A percentile compares a stretch with the other conserved stretches of the same genome.
These are phyloP conservation scores for Mamestra configurata DNA, from an alignment of 1,140 invertebrate species.

Conservation along the genomic window DNA sequence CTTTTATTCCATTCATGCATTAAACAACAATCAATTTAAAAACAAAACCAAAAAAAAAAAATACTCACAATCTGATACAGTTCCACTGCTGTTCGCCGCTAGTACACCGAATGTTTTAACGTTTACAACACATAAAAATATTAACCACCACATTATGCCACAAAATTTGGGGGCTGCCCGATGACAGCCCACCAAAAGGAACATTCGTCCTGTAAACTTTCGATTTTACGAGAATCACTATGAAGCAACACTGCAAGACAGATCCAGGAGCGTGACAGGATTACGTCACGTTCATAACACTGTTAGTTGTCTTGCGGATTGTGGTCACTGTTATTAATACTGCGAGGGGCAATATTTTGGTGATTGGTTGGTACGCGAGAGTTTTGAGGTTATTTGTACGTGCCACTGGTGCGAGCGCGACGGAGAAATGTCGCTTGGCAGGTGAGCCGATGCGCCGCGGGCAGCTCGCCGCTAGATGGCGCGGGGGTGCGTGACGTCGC, in stretches of 20 bases:
- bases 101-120: conserved; percentile 75
- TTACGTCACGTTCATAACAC: conserved; percentile 68
- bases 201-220: conserved; percentile 83
- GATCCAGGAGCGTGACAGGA: conserved; percentile 57
- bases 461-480: conserved; percentile 76
- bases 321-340: conserved; percentile 74
- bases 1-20: conserved; percentile 24
- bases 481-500: conserved; percentile 69
- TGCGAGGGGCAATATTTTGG: conserved; percentile 74
- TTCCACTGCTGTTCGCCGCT: conserved; percentile 71
- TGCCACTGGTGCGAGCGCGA: conserved; percentile 84
- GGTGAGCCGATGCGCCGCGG: conserved; percentile 73
- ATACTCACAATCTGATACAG: conserved; percentile 70
- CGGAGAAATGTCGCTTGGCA: conserved; percentile 76
- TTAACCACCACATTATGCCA: conserved; percentile 85
- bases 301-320: conserved; percentile 59
- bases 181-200: conserved; percentile 85
- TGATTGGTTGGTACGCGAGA: conserved; percentile 74
- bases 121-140: conserved; percentile 81
- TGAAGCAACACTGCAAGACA: conserved; percentile 66
- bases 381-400: conserved; percentile 86
- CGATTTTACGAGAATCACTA: conserved; percentile 79
- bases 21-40: conserved; percentile 46
- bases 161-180: conserved; percentile 84
- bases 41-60: conserved; percentile 48